Evolutionary conservation across 2,113 vertebrate species (phyloP).

Genomic region (Dipodomys spectabilis): DNA sequence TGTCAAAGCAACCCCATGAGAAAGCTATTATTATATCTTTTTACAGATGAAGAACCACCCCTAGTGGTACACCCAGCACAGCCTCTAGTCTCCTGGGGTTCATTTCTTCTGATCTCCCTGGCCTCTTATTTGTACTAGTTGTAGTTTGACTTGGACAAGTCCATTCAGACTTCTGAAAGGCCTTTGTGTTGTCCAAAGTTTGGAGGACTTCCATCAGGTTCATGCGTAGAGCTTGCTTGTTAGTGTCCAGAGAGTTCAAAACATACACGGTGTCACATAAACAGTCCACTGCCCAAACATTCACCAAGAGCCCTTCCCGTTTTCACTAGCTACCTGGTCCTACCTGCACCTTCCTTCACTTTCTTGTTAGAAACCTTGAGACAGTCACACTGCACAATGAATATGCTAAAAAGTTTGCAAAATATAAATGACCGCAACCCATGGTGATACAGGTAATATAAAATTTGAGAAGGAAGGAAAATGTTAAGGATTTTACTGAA

Average conservation of each 20-base stretch:
- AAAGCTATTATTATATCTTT: background rate
- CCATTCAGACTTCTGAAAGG: constrained; percentile 63
- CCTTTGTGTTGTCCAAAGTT: constrained; percentile 60
- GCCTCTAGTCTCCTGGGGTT: background rate
- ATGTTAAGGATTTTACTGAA: constrained; percentile 39
- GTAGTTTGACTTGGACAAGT: constrained; percentile 46
- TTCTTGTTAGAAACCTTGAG: background rate
- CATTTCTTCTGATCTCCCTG: background rate
- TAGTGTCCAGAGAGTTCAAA: constrained; percentile 69
- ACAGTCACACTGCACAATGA: background rate
- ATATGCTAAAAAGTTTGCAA: background rate
- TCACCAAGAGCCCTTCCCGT: constrained; percentile 40
- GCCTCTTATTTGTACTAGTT: background rate
- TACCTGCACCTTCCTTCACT: background rate
- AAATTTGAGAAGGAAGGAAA: background rate
- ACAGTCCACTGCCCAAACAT: constrained; percentile 51
- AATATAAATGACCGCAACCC: background rate
- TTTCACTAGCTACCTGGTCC: constrained; percentile 12
- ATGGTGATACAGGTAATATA: background rate
- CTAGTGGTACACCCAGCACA: background rate
- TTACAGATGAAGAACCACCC: background rate
- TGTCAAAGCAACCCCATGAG: background rate
- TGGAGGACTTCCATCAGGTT: constrained; percentile 60
- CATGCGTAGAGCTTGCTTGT: constrained; percentile 39
- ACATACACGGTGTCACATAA: constrained; percentile 64